Evolutionary conservation across 2,888 invertebrate genomes (phyloP), one percentile per base, ranked within the genome.

Genomic region (Dolichomitus sp.): DNA sequence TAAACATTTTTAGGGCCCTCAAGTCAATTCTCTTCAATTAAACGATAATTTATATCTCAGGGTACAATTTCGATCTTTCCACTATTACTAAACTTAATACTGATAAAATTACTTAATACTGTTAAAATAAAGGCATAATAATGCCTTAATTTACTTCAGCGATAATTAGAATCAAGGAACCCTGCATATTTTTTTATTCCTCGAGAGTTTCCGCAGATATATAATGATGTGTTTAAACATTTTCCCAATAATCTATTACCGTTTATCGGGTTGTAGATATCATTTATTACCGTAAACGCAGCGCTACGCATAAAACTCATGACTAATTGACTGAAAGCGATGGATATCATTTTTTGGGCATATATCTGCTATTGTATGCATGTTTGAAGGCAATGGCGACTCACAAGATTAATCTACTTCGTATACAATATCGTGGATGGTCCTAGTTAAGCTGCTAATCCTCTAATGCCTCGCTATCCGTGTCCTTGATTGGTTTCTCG

Each of bases 401-500:
- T 45, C 30, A 30, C 11, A 30, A 59, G 45, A 72, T 45, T 59
- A 30, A 59, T 45, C 40, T 5, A 45, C 19, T 9, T 14, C 45
- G 65, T 9, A 48, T 17, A 54, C 42, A 59, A 42, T 45, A 72
- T 59, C 17, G 27, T 14, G 14, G 40, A 19, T 30, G 33, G 30
- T 42, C 17, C 54, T 11, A 42, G 70, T 45, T 33, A 72, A 42
- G 45, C 19, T 17, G 70, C 45, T 72, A 72, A 72, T 72, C 70
- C 14, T 59, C 70, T 19, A 45, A 72, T 72, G 70, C 70, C 27
- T 27, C 45, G 33, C 45, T 19, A 17, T 59, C 45, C 17, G 70
- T 30, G 70, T 30, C 45, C 70, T 57, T 72, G 70, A 72, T 72
- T 72, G 70, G 59, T 72, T 72, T 72, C 70, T 59, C 70, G 57